A percentile compares a stretch with the other conserved stretches of the same genome.
These are phyloP conservation scores for Penaeus indicus DNA, from an alignment of 1,140 invertebrate species.

Conservation along the genomic window DNA sequence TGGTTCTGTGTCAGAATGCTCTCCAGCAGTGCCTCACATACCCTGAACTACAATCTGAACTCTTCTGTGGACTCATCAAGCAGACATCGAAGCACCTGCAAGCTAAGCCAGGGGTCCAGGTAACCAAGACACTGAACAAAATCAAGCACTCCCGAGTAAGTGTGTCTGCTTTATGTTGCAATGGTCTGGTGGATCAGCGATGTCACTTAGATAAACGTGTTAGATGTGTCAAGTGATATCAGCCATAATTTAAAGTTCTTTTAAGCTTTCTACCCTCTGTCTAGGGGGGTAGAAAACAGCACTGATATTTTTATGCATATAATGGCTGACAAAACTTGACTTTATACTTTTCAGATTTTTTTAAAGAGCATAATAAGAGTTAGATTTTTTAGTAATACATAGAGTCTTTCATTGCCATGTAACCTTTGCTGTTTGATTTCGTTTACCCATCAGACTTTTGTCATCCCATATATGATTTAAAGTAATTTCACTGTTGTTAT, in stretches of 20 bases:
- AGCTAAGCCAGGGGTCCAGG: slow-evolving; percentile 91
- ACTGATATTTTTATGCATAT: no score
- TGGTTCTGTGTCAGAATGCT: slow-evolving; percentile 93
- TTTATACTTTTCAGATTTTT: no score
- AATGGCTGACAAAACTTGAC: no score
- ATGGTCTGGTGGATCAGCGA: slow-evolving; percentile 56
- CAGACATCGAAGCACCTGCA: slow-evolving; percentile 90
- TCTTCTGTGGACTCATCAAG: slow-evolving; percentile 90
- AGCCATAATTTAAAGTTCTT: no score
- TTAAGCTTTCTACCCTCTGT: no score
- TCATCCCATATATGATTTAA: slow-evolving; percentile 38
- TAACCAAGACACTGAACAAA: slow-evolving; percentile 77
- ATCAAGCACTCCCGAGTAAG: slow-evolving; percentile 75
- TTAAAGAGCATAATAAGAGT: no score
- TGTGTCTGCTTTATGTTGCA: slow-evolving; percentile 66
- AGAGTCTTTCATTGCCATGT: not conserved
- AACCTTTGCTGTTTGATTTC: slow-evolving; percentile 11
- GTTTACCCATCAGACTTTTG: slow-evolving; percentile 56
- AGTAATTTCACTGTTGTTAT: no score
- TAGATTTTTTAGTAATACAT: not conserved
- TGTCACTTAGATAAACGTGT: no score
- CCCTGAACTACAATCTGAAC: slow-evolving; percentile 90
- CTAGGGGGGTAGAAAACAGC: no score
- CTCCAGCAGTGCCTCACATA: slow-evolving; percentile 90
- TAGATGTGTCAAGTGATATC: no score